phyloP scores from a whole-genome alignment of 2,888 invertebrate genomes.

The Resseliella maxima region DNA sequence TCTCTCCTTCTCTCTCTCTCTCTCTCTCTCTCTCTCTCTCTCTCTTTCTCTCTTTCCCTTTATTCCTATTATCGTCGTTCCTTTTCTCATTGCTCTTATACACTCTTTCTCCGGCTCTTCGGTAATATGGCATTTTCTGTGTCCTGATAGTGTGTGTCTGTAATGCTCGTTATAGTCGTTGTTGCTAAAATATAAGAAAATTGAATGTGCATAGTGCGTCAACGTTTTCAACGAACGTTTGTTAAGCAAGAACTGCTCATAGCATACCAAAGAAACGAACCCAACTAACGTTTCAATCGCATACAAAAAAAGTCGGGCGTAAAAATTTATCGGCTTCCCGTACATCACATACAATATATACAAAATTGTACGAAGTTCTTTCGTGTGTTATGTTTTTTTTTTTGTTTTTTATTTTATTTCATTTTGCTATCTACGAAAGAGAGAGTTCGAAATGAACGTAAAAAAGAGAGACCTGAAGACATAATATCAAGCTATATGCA shows the following conservation, averaged over 20 bases:
- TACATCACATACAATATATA: slow-evolving; percentile 58
- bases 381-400: neutral
- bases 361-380: slow-evolving; percentile 46
- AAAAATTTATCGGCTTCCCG: slow-evolving; percentile 58
- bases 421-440: neutral
- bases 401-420: neutral
- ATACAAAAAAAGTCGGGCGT: slow-evolving; percentile 57
- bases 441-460: slow-evolving; percentile 4
- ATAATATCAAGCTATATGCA: neutral
- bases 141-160: slow-evolving; percentile 10
- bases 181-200: slow-evolving; percentile 30
- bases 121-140: slow-evolving; percentile 28
- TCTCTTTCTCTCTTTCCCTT: neutral
- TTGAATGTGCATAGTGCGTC: slow-evolving; percentile 48
- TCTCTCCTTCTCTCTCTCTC: neutral
- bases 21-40: neutral
- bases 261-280: slow-evolving; percentile 45
- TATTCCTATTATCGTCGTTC: neutral
- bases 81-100: too few species aligned
- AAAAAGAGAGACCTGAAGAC: slow-evolving; percentile 41
- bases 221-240: slow-evolving; percentile 46
- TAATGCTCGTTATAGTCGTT: slow-evolving; percentile 47
- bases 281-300: slow-evolving; percentile 38
- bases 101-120: neutral
- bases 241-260: neutral